Conservation (phyloP, 2,888 invertebrate genomes). For the Muschampia staudingeri region DNA sequence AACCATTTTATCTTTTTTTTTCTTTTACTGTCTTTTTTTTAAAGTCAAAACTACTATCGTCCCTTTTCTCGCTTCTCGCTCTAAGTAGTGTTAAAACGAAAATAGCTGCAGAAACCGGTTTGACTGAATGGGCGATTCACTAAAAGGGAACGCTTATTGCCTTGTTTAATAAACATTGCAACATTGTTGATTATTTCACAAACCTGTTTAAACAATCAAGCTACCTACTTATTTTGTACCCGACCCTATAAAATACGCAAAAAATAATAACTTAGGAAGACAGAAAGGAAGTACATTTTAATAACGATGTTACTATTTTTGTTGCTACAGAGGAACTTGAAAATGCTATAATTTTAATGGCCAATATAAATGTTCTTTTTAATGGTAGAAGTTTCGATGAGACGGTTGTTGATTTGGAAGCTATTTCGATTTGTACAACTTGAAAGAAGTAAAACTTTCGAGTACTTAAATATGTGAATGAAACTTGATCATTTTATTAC, state of each 20-base stretch:
- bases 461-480: slow-evolving; percentile 44
- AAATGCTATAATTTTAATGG: slow-evolving; percentile 87
- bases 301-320: slow-evolving; percentile 78
- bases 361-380: slow-evolving; percentile 78
- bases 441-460: slow-evolving; percentile 45
- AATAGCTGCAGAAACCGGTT: slow-evolving; percentile 13
- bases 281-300: slow-evolving; percentile 85
- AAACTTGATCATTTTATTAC: slow-evolving; percentile 66
- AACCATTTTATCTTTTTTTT: too few relatives aligned
- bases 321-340: slow-evolving; percentile 70
- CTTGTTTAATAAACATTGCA: slow-evolving; percentile 91
- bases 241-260: slow-evolving; percentile 78
- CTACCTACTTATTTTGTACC: slow-evolving; percentile 69
- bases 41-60: background rate
- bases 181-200: slow-evolving; percentile 85
- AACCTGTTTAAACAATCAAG: slow-evolving; percentile 81
- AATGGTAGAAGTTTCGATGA: slow-evolving; percentile 80
- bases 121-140: slow-evolving; percentile 40
- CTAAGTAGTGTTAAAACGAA: background rate
- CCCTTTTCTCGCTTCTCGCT: background rate
- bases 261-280: slow-evolving; percentile 82
- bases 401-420: slow-evolving; percentile 85
- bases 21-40: too few relatives aligned
- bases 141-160: slow-evolving; percentile 78
- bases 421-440: slow-evolving; percentile 63